Base-by-base conservation (phyloP, 1,140 invertebrate genomes). In the Bombus soroeensis region DNA sequence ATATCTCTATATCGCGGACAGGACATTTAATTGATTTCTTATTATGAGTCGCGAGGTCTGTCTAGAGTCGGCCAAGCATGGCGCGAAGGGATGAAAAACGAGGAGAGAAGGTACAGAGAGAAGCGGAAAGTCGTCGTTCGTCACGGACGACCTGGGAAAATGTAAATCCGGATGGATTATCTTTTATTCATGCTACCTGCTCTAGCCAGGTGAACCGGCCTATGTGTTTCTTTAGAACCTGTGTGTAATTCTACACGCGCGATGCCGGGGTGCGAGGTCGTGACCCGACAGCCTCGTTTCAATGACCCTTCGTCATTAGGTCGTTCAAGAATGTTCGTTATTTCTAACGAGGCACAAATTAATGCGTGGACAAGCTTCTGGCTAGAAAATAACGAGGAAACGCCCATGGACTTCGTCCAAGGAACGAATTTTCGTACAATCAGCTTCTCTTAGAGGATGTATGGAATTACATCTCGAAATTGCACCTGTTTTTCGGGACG, bases 101-200 rank as follows among this genome's bases (percentile, higher is more conserved):
- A 28, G 12, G n/a, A 25, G 15, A 15, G 3, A 15, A 13, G 28
- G 62, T 22, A 18, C 66, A 43, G 22, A 13, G 37, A 43, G 66
- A 32, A 66, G 28, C 53, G 32, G 66, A 83, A 62, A 86, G 53
- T 57, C 25, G 66, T 62, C 8, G 70, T 47, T 80, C 72, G 80
- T 86, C 72, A 77, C 66, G 79, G 73, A 75, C 64, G 83, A 68
- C 47, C 59, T 4, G 64, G 68, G 68, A 68, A 76, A 83, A 90
- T 90, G 82, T 85, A 87, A 90, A 90, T 90, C 73, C 41, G 53
- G 72, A 73, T 79, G 15, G 72, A 76, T 86, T 76, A 89, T 91
- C 86, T 88, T 91, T 91, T 91, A 91, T 91, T 91, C 90, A 91
- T 89, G 57, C 76, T 18, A 83, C 59, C 37, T 75, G 76, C 32